Conservation (phyloP, 2,888 invertebrate species). For the Agrochola lychnidis region DNA sequence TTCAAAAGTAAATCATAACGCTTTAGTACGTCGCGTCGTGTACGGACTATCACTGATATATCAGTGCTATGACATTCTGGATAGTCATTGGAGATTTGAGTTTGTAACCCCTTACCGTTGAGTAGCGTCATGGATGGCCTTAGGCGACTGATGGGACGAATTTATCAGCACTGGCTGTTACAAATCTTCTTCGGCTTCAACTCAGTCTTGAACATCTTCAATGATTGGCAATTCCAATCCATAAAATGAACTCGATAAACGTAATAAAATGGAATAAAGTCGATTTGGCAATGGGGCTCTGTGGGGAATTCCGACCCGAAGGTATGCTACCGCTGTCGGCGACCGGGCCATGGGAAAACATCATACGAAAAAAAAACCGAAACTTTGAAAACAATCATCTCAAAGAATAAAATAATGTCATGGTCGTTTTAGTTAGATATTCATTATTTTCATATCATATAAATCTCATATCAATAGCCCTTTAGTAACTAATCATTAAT, state of each 20-base stretch:
- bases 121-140: background rate
- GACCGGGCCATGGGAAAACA: background rate
- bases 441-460: background rate
- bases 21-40: background rate
- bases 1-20: background rate
- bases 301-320: background rate
- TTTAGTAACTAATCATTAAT: background rate
- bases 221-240: background rate
- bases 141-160: background rate
- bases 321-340: background rate
- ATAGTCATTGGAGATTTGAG: background rate
- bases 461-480: conserved; percentile 24
- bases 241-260: background rate
- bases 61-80: background rate
- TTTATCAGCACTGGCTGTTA: background rate
- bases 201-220: background rate
- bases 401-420: background rate
- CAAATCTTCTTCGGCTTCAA: background rate
- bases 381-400: background rate
- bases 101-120: background rate
- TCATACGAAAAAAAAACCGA: background rate
- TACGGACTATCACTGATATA: background rate
- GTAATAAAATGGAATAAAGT: background rate
- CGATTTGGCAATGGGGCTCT: background rate
- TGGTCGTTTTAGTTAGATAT: background rate